Percentiles rank a stretch among this genome's conserved stretches.
Conservation (phyloP, 2,888 invertebrate genomes). For the Eupithecia vulgata region DNA sequence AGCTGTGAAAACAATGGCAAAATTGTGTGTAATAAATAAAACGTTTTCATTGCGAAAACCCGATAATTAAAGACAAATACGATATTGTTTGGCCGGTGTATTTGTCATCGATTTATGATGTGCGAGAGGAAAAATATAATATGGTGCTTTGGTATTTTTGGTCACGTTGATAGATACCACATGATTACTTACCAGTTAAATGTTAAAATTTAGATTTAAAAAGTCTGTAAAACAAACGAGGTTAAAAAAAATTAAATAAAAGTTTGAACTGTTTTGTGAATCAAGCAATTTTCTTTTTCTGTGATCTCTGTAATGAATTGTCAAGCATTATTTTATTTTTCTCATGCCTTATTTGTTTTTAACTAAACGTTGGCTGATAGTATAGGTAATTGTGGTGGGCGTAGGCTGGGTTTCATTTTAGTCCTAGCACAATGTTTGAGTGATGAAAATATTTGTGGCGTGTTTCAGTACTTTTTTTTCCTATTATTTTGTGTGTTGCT, state of each 20-base stretch:
- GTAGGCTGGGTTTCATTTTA: neutral
- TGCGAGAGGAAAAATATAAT: slow-evolving; percentile 11
- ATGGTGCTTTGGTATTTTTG: neutral
- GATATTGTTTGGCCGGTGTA: slow-evolving; percentile 12
- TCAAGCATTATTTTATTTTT: too few species aligned
- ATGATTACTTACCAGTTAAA: too few species aligned
- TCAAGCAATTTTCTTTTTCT: too few species aligned
- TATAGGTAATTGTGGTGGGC: neutral
- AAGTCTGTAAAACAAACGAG: too few species aligned
- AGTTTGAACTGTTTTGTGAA: too few species aligned
- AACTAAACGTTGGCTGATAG: neutral
- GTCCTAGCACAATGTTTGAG: neutral
- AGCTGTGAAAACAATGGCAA: slow-evolving; percentile 12
- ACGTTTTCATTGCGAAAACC: slow-evolving; percentile 13
- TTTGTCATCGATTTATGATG: slow-evolving; percentile 27
- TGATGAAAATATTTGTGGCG: too few species aligned
- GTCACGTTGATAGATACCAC: neutral
- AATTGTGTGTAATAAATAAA: slow-evolving; percentile 16
- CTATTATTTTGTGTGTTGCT: too few species aligned
- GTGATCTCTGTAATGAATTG: too few species aligned
- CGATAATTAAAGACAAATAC: slow-evolving; percentile 42
- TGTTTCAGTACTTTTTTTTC: too few species aligned
- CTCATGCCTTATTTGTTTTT: neutral
- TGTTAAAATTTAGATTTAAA: too few species aligned
- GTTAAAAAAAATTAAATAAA: too few species aligned